Conservation (phyloP, 2,113 vertebrate species). For the Stegostoma tigrinum region DNA sequence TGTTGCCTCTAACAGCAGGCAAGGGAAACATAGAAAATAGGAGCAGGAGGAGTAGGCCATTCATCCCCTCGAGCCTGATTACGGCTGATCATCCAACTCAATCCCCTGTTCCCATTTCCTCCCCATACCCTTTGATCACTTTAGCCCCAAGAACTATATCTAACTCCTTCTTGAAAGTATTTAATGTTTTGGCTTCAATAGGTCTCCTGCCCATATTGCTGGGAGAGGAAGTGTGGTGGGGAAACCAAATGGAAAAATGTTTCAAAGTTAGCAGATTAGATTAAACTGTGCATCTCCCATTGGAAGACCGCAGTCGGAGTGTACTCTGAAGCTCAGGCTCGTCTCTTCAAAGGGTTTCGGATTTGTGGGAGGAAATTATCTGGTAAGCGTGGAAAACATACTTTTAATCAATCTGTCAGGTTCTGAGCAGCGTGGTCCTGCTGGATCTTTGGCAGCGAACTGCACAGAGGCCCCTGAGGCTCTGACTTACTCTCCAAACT, state of each 20-base stretch:
- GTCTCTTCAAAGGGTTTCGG: constrained; percentile 1
- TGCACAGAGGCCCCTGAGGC: neutral
- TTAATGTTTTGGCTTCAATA: no score
- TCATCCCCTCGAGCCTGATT: no score
- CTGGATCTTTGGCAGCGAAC: neutral
- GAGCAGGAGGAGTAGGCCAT: no score
- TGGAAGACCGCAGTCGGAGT: neutral
- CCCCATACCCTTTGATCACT: no score
- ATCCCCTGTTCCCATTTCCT: no score
- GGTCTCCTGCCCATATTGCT: neutral
- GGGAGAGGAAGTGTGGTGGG: neutral
- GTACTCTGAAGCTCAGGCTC: neutral
- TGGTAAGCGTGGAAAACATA: constrained; percentile 24
- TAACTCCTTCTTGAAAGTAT: no score
- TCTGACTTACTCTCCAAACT: no score
- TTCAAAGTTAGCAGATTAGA: neutral
- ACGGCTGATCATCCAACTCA: no score
- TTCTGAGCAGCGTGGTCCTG: neutral
- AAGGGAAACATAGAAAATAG: no score
- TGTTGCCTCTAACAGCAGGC: no score
- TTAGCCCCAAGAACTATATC: no score
- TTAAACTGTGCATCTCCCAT: neutral
- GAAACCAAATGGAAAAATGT: neutral
- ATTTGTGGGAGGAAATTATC: neutral
- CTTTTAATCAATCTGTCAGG: constrained; percentile 29